Evolutionary conservation across 2,113 vertebrate genomes (phyloP).

Genomic region (Tachysurus fulvidraco): DNA sequence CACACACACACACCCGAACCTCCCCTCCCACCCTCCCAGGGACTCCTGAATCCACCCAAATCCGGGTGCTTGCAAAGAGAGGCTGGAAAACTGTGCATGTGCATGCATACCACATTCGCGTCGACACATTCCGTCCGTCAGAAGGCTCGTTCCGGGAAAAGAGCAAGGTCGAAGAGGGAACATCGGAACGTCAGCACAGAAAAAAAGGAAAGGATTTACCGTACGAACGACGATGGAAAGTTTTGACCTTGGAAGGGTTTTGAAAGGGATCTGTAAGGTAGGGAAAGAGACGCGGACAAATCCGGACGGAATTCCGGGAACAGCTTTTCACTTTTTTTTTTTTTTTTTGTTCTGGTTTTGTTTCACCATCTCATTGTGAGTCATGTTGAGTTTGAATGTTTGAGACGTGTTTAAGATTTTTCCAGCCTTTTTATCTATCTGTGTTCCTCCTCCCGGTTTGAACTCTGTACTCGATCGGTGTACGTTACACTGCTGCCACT

Average conservation of each 20-base stretch:
- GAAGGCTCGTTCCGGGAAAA: slow-evolving; percentile 77
- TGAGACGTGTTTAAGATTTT: slow-evolving; percentile 77
- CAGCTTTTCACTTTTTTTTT: slow-evolving; percentile 81
- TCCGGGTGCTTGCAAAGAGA: slow-evolving; percentile 45
- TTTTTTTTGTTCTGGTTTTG: slow-evolving; percentile 73
- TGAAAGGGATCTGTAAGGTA: slow-evolving; percentile 62
- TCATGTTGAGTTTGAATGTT: slow-evolving; percentile 82
- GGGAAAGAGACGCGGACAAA: slow-evolving; percentile 56
- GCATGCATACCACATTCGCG: slow-evolving; percentile 84
- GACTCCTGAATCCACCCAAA: not conserved
- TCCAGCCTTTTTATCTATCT: slow-evolving; percentile 71
- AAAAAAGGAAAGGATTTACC: slow-evolving; percentile 41
- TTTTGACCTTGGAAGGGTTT: slow-evolving; percentile 60
- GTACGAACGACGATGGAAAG: not conserved
- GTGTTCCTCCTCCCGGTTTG: slow-evolving; percentile 58
- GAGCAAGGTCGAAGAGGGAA: slow-evolving; percentile 51
- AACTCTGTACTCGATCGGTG: slow-evolving; percentile 87
- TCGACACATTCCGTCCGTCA: slow-evolving; percentile 81
- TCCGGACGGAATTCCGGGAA: slow-evolving; percentile 67
- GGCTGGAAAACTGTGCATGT: slow-evolving; percentile 83
- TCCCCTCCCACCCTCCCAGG: not conserved
- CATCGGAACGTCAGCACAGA: slow-evolving; percentile 43
- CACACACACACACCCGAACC: too few species aligned
- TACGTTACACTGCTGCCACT: slow-evolving; percentile 90
- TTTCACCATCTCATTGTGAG: slow-evolving; percentile 70